Evolutionary conservation across 2,797 vertebrate species (phyloP).

Genomic region (Pygocentrus nattereri): DNA sequence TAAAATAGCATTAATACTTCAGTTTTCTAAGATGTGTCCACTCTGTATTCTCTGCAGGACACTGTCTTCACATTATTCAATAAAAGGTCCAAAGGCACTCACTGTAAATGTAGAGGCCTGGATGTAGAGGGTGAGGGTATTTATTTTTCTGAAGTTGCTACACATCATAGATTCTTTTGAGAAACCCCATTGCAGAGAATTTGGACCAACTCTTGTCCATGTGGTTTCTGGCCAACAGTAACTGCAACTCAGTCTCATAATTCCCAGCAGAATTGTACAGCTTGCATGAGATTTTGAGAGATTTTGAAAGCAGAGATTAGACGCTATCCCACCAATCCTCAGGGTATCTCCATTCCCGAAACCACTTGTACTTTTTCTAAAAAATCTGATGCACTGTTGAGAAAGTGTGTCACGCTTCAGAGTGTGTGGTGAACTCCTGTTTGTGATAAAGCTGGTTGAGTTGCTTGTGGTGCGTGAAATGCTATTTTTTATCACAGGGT

Average conservation of each 20-base stretch:
- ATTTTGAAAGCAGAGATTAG: constrained; percentile 3
- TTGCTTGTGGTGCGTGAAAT: neutral
- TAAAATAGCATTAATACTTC: too few relatives aligned
- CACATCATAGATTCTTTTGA: neutral
- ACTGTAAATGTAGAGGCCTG: neutral
- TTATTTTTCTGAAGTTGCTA: neutral
- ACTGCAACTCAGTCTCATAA: neutral
- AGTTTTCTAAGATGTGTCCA: neutral
- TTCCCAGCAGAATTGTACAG: neutral
- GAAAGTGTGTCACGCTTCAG: neutral
- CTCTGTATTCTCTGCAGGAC: neutral
- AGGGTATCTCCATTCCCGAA: neutral
- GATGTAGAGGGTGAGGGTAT: neutral
- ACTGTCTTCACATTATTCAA: neutral
- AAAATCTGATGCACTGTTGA: neutral
- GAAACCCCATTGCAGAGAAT: neutral
- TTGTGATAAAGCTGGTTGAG: neutral
- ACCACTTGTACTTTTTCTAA: neutral
- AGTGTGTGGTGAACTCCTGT: neutral
- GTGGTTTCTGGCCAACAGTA: neutral
- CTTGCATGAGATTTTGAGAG: constrained; percentile 12
- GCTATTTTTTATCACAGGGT: neutral
- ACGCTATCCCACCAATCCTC: neutral
- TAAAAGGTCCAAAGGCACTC: neutral
- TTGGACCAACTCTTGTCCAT: neutral